Conservation (phyloP, 1,140 invertebrate species). For the Panagrolaimus sp. region DNA sequence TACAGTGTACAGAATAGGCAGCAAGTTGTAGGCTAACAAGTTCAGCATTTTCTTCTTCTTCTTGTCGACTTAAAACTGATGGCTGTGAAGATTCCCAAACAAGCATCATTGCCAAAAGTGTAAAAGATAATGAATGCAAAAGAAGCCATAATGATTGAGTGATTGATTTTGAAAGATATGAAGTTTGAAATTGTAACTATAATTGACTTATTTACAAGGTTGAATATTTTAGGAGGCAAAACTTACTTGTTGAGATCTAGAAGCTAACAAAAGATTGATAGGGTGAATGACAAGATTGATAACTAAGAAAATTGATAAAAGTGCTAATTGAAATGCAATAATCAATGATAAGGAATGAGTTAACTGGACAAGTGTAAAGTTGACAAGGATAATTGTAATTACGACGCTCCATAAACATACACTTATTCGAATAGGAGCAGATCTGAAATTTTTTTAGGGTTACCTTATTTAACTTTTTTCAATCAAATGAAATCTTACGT, state of each 20-base stretch:
- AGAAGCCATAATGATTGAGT: constrained; percentile 21
- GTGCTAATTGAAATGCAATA: constrained; percentile 23
- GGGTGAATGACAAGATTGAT: constrained; percentile 23
- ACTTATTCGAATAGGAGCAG: constrained; percentile 15
- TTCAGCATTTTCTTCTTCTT: not conserved
- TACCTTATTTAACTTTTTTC: too few species aligned
- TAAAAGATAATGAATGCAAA: constrained; percentile 20
- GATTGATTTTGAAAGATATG: constrained; percentile 14
- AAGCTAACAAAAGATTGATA: constrained; percentile 14
- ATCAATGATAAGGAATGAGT: constrained; percentile 20
- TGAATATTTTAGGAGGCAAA: not conserved
- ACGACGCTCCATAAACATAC: constrained; percentile 18
- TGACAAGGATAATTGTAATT: constrained; percentile 5
- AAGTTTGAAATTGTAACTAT: not conserved
- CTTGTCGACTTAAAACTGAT: not conserved
- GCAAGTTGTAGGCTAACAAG: constrained; percentile 19
- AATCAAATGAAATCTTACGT: constrained; percentile 2
- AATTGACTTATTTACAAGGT: not conserved
- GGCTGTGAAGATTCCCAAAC: constrained; percentile 14
- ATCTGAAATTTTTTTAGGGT: constrained; percentile 14
- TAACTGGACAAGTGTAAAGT: constrained; percentile 19
- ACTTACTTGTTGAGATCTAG: constrained; percentile 9
- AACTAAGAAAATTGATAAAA: constrained; percentile 21
- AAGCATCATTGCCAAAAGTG: constrained; percentile 23
- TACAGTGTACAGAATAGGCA: constrained; percentile 21